phyloP scores from a whole-genome alignment of 2,888 invertebrate species.

The Spatulosminthurus flaviceps region DNA sequence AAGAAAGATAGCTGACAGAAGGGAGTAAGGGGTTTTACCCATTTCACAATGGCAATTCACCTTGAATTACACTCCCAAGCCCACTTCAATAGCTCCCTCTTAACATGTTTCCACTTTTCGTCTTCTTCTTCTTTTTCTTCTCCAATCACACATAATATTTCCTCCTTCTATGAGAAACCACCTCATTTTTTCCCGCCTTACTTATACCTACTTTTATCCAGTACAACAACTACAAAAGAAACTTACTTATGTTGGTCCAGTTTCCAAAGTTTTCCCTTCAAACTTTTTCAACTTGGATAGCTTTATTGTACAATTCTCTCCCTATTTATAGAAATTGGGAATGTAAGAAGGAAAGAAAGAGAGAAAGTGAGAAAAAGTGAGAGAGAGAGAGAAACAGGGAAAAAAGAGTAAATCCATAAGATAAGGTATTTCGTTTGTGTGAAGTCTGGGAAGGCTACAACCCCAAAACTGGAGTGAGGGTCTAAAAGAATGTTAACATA shows the following conservation, averaged over 20 bases:
- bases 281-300: not conserved
- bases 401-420: slow-evolving; percentile 18
- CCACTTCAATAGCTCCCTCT: not conserved
- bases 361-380: not conserved
- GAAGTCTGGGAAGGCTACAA: not conserved
- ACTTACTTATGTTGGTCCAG: not conserved
- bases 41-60: slow-evolving; percentile 51
- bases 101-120: slow-evolving; percentile 21
- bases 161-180: slow-evolving; percentile 8
- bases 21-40: slow-evolving; percentile 16
- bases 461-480: not conserved
- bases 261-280: not conserved
- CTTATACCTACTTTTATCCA: too few relatives aligned
- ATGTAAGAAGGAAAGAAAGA: not conserved
- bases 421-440: slow-evolving; percentile 27
- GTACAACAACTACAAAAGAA: not conserved
- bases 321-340: not conserved
- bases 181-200: not conserved
- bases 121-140: too few relatives aligned
- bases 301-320: not conserved
- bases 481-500: slow-evolving; percentile 1
- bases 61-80: slow-evolving; percentile 51
- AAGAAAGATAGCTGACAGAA: slow-evolving; percentile 61
- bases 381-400: not conserved
- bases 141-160: slow-evolving; percentile 4